Conservation (phyloP, 2,113 vertebrate species). For the Hemibagrus wyckioides region DNA sequence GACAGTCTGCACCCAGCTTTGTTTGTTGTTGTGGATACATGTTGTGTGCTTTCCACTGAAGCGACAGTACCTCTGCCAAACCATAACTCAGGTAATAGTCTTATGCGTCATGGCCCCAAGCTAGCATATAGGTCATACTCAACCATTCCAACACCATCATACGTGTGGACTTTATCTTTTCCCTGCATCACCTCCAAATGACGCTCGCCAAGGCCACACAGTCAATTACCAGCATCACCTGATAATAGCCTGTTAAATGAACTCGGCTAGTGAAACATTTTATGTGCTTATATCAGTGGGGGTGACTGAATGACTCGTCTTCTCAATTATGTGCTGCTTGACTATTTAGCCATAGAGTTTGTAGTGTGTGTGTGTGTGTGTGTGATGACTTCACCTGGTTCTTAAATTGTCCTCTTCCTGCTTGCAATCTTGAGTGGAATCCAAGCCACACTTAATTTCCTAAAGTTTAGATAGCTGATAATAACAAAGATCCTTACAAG, state of each 20-base stretch:
- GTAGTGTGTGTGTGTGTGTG: constrained; percentile 24
- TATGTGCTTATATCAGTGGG: constrained; percentile 25
- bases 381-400: constrained; percentile 20
- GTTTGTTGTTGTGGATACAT: constrained; percentile 57
- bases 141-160: constrained; percentile 38
- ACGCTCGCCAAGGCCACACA: constrained; percentile 39
- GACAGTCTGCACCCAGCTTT: constrained; percentile 41
- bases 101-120: constrained; percentile 42
- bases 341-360: background rate
- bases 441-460: constrained; percentile 7
- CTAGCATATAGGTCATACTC: constrained; percentile 32
- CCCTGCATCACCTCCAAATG: constrained; percentile 29
- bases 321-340: constrained; percentile 20
- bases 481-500: constrained; percentile 17
- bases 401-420: constrained; percentile 20
- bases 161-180: constrained; percentile 39
- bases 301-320: constrained; percentile 43
- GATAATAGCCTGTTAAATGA: constrained; percentile 47
- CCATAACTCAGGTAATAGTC: constrained; percentile 52
- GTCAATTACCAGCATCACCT: constrained; percentile 43
- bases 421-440: constrained; percentile 7
- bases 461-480: constrained; percentile 13
- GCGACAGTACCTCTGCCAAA: constrained; percentile 46
- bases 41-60: constrained; percentile 53
- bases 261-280: constrained; percentile 41